Evolutionary conservation across 2,113 vertebrate species (phyloP).

Genomic region (Candoia aspera): DNA sequence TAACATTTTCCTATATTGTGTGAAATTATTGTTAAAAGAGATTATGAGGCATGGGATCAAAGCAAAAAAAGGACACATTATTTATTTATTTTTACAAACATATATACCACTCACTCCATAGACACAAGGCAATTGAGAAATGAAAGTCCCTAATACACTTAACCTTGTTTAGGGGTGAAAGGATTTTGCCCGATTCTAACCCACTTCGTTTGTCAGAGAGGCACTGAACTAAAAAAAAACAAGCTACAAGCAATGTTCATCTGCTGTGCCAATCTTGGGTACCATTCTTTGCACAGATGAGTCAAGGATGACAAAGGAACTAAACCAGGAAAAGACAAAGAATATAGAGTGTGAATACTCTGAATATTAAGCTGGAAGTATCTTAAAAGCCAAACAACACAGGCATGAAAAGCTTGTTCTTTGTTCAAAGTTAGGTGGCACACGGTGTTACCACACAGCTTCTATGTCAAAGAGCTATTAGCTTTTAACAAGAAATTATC

Average conservation of each 20-base stretch:
- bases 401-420: slow-evolving; percentile 25
- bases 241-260: neutral
- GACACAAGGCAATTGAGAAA: too few relatives aligned
- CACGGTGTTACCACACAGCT: neutral
- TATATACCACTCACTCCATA: too few relatives aligned
- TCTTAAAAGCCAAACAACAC: slow-evolving; percentile 23
- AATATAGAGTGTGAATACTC: neutral
- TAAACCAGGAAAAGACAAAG: neutral
- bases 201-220: neutral
- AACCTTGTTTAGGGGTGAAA: too few relatives aligned
- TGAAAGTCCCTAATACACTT: too few relatives aligned
- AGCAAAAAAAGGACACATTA: neutral
- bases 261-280: neutral
- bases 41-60: neutral
- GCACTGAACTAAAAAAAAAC: neutral
- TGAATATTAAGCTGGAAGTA: slow-evolving; percentile 6
- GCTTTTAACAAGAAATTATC: slow-evolving; percentile 16
- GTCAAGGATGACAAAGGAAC: neutral
- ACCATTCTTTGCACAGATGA: slow-evolving; percentile 5
- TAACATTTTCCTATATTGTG: too few relatives aligned
- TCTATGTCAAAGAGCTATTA: slow-evolving; percentile 28
- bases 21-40: too few relatives aligned
- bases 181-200: neutral
- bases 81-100: too few relatives aligned
- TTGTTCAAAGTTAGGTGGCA: slow-evolving; percentile 20